These are phyloP conservation scores for Pterostichus niger DNA, from an alignment of 2,888 invertebrate genomes.

Conservation along the genomic window DNA sequence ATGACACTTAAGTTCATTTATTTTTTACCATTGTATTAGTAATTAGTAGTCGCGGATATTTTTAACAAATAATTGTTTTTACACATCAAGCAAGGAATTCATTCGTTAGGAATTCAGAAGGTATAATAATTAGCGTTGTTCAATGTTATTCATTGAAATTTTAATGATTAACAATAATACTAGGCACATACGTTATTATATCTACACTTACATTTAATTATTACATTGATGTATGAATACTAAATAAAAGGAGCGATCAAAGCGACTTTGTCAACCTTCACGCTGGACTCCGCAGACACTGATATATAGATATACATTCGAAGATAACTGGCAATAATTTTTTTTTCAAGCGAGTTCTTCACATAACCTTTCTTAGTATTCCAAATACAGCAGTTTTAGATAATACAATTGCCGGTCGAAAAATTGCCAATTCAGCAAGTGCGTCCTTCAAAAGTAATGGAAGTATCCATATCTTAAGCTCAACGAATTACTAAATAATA, in stretches of 20 bases:
- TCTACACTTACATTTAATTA: neutral
- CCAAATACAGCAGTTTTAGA: no score
- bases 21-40: conserved; percentile 13
- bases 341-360: no score
- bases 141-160: conserved; percentile 11
- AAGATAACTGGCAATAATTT: no score
- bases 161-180: conserved; percentile 20
- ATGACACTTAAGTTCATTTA: conserved; percentile 17
- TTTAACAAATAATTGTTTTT: conserved; percentile 26
- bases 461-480: no score
- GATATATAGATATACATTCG: no score
- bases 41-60: conserved; percentile 37
- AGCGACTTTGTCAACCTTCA: no score
- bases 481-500: no score
- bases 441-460: no score
- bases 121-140: conserved; percentile 30
- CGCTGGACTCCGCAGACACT: no score
- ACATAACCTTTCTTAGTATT: no score
- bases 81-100: neutral
- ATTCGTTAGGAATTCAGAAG: conserved; percentile 9
- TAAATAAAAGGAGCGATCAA: neutral
- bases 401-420: no score
- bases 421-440: no score
- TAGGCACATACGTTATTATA: conserved; percentile 2
- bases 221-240: conserved; percentile 10